Evolutionary conservation across 2,797 vertebrate species (phyloP).

Genomic region (Danio albolineatus): DNA sequence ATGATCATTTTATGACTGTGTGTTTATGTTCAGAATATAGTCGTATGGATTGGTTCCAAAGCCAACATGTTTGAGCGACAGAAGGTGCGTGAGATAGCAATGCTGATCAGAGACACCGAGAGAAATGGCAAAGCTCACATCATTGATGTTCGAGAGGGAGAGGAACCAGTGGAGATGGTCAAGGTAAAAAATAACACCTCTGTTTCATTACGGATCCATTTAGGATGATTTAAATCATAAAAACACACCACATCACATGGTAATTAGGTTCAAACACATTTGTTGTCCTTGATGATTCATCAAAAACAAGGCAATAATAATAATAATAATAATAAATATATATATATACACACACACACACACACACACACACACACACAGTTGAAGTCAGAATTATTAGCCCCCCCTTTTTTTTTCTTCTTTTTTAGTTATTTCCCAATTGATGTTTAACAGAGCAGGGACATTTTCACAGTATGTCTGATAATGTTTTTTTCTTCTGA

Average conservation of each 20-base stretch:
- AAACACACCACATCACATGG: not conserved
- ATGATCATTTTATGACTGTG: slow-evolving; percentile 10
- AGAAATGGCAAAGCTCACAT: slow-evolving; percentile 84
- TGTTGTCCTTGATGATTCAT: no score
- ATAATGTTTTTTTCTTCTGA: no score
- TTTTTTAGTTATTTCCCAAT: no score
- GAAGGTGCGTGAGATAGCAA: slow-evolving; percentile 82
- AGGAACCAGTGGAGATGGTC: slow-evolving; percentile 81
- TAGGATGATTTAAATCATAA: not conserved
- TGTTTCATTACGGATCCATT: not conserved
- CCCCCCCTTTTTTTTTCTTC: no score
- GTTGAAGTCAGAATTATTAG: no score
- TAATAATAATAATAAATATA: no score
- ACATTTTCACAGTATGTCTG: no score
- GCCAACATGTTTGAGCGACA: slow-evolving; percentile 87
- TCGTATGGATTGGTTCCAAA: slow-evolving; percentile 85
- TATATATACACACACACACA: no score
- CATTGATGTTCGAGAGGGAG: slow-evolving; percentile 81
- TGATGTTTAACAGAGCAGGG: no score
- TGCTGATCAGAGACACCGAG: slow-evolving; percentile 86
- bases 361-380: no score
- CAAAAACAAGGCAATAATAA: no score
- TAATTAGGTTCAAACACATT: not conserved
- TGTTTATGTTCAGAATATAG: slow-evolving; percentile 66
- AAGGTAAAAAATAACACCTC: slow-evolving; percentile 72